Evolutionary conservation across 2,888 invertebrate genomes (phyloP).

Genomic region (Sinotaia quadrata): DNA sequence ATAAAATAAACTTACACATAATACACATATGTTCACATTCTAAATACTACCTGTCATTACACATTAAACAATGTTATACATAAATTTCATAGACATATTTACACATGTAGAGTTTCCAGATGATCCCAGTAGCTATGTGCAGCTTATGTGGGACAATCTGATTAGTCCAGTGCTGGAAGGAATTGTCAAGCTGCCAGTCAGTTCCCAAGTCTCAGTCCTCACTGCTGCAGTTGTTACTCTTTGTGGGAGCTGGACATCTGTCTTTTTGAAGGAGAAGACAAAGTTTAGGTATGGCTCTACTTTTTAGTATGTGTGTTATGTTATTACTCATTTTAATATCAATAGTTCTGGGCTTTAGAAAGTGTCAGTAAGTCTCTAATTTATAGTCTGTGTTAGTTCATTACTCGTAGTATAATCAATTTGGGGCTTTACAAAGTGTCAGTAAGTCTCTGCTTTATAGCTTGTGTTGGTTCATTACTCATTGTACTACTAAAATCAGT

Average conservation of each 20-base stretch:
- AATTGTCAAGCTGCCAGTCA: constrained; percentile 57
- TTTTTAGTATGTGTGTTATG: background rate
- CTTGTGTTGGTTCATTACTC: too few relatives aligned
- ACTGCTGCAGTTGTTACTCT: constrained; percentile 63
- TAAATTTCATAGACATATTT: background rate
- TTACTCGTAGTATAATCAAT: too few relatives aligned
- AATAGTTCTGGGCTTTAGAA: too few relatives aligned
- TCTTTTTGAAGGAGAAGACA: constrained; percentile 66
- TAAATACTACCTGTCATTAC: too few relatives aligned
- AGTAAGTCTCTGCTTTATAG: too few relatives aligned
- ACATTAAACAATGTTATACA: background rate
- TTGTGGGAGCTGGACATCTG: constrained; percentile 66
- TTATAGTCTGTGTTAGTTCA: background rate
- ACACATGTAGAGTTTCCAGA: constrained; percentile 32
- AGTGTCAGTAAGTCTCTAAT: background rate
- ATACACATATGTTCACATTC: too few relatives aligned
- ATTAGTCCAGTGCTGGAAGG: constrained; percentile 66
- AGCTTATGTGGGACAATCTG: constrained; percentile 61
- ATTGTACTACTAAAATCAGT: too few relatives aligned
- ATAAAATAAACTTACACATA: too few relatives aligned
- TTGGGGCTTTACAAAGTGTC: too few relatives aligned
- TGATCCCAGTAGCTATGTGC: constrained; percentile 61
- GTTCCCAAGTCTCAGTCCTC: constrained; percentile 63
- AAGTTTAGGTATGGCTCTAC: constrained; percentile 64
- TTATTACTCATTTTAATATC: too few relatives aligned